phyloP scores from a whole-genome alignment of 2,888 invertebrate species.

The Metopia argyrocephala region DNA sequence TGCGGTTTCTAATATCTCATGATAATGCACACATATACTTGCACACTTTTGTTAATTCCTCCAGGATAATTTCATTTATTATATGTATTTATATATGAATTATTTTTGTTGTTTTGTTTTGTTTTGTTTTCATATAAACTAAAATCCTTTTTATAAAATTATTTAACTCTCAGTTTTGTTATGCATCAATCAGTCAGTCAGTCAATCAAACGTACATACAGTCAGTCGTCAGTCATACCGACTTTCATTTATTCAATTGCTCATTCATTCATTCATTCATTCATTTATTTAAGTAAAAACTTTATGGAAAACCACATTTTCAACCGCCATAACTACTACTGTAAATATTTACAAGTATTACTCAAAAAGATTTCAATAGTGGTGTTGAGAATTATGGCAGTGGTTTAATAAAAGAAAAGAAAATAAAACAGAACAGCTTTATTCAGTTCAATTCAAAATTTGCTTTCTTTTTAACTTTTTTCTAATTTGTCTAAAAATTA shows the following conservation, averaged over 20 bases:
- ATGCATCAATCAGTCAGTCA: not conserved
- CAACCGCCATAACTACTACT: conserved; percentile 5
- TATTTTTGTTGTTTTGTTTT: not conserved
- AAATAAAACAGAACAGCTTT: not conserved
- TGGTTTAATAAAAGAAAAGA: not conserved
- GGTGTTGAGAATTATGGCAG: not conserved
- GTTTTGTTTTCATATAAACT: not conserved
- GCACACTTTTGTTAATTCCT: not conserved
- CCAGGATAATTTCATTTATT: conserved; percentile 14
- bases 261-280: conserved; percentile 3
- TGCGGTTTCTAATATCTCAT: conserved; percentile 8
- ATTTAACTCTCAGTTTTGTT: not conserved
- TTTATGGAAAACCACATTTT: conserved; percentile 40
- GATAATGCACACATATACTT: not conserved
- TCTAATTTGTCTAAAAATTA: too few relatives aligned
- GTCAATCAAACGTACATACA: not conserved
- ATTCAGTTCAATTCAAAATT: too few relatives aligned
- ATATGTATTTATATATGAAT: conserved; percentile 1
- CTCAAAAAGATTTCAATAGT: not conserved
- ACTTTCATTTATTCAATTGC: not conserved
- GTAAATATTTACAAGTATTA: not conserved
- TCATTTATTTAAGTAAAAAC: conserved; percentile 33
- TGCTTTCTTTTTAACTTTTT: too few relatives aligned
- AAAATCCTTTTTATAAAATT: conserved; percentile 4
- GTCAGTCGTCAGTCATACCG: not conserved